Evolutionary conservation across 1,140 invertebrate genomes (phyloP).

Genomic region (Drosophila pandora): DNA sequence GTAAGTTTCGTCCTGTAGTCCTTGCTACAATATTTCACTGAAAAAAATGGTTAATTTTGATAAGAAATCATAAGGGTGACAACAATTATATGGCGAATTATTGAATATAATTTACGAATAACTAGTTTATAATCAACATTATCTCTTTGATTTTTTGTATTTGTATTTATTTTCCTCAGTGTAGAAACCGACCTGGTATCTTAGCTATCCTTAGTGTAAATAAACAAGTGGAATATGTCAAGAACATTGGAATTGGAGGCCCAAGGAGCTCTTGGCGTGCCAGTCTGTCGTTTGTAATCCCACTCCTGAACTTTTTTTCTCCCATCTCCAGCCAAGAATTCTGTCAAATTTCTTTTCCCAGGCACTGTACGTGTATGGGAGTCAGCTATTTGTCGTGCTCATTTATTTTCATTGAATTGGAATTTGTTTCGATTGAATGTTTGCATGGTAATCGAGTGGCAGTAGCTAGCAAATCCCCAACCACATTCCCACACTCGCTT

Average conservation of each 20-base stretch:
- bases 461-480: conserved; percentile 27
- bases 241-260: conserved; percentile 58
- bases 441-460: conserved; percentile 81
- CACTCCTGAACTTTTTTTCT: conserved; percentile 6
- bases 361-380: conserved; percentile 10
- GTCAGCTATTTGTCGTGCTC: conserved; percentile 74
- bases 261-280: conserved; percentile 64
- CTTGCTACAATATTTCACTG: neutral
- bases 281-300: conserved; percentile 67
- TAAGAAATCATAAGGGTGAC: neutral
- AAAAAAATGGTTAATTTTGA: neutral
- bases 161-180: conserved; percentile 11
- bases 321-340: conserved; percentile 21
- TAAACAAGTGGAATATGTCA: conserved; percentile 81
- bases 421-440: conserved; percentile 82
- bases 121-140: neutral
- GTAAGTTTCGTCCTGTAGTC: conserved; percentile 85
- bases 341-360: conserved; percentile 67
- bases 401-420: conserved; percentile 81
- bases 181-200: conserved; percentile 5
- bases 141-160: conserved; percentile 19
- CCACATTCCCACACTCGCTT: neutral
- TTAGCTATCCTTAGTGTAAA: conserved; percentile 63
- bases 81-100: too few species aligned
- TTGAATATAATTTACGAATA: neutral